Evolutionary conservation across 2,797 vertebrate genomes (phyloP), one percentile per base, ranked within the genome.

Genomic region (Premnoplex brunnescens): DNA sequence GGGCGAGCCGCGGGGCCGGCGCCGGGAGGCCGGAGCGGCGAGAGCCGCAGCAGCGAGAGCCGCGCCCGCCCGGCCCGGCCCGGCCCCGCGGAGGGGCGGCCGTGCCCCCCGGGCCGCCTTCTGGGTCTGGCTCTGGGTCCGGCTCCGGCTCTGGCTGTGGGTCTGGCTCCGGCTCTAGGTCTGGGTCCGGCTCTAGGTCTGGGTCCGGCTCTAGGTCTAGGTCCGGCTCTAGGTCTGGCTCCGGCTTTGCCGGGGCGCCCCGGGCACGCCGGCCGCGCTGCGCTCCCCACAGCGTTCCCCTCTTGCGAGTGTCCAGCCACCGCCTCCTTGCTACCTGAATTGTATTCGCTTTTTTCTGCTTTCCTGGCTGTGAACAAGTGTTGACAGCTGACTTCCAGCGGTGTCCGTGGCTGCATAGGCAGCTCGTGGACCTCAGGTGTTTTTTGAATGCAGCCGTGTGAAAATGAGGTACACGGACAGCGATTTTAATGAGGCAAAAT

Each of bases 271-370:
- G 44, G 44, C 44, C 44, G 20, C 44, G 44, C 44, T 22, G 44
- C 21, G 21, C 44, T 46, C 20, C 44, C 21, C 44, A 12, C 44
- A 22, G 44, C 21, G 11, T 22, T 46, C 44, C 44, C 44, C 7
- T 24, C 3, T 4, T 18, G 36, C 1, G 13, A 24, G 72, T 18
- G 0, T 21, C 63, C 51, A 0, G 0, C 19, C 36, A 1, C 52
- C 2, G 23, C 52, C 43, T 2, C 75, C 58, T 37, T 7, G 7
- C 20, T 44, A 6, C 16, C 18, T 16, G 1, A 0, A 2, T 8
- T 15, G 0, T 4, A 1, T 2, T 8, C 4, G 7, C 12, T 32
- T 63, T 43, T 36, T 39, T 36, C 5, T 4, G 0, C 55, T 83
- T 85, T 11, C 12, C 28, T 18, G 27, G 0, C 54, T 27, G 16